phyloP scores from a whole-genome alignment of 1,140 invertebrate species.

The Drosophila sturtevanti region DNA sequence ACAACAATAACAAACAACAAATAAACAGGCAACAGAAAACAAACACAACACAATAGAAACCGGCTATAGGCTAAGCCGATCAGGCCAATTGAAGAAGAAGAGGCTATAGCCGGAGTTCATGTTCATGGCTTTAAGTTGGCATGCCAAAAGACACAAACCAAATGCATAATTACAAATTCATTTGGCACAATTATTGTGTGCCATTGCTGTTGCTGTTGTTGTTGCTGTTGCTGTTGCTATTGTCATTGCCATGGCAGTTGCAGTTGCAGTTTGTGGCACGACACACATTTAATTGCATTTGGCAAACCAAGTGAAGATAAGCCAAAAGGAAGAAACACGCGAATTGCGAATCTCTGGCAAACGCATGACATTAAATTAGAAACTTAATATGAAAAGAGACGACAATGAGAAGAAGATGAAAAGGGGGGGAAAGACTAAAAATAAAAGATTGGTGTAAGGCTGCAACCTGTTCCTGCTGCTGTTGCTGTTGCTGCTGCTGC shows the following conservation, averaged over 20 bases:
- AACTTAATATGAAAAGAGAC: constrained; percentile 55
- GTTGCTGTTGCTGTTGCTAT: constrained; percentile 10
- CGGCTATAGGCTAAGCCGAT: constrained; percentile 33
- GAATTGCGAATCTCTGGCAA: constrained; percentile 34
- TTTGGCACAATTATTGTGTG: constrained; percentile 78
- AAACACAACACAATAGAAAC: constrained; percentile 2
- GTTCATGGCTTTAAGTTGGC: constrained; percentile 53
- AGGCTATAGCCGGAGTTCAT: constrained; percentile 32
- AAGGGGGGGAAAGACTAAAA: no score
- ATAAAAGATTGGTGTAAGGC: constrained; percentile 18
- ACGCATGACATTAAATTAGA: constrained; percentile 55
- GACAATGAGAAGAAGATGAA: not conserved
- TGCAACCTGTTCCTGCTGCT: not conserved
- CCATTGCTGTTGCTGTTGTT: constrained; percentile 62
- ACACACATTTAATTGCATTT: constrained; percentile 79
- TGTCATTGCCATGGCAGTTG: constrained; percentile 2
- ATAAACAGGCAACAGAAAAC: constrained; percentile 23
- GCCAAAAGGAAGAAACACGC: constrained; percentile 22
- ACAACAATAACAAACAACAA: constrained; percentile 25
- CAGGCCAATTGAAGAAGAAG: constrained; percentile 31
- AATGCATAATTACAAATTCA: constrained; percentile 79
- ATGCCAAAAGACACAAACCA: constrained; percentile 45
- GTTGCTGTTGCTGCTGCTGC: not conserved
- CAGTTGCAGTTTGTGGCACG: constrained; percentile 29
- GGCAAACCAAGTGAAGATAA: constrained; percentile 43